Evolutionary conservation across 2,797 vertebrate genomes (phyloP).

Genomic region (Aldrovandia affinis): DNA sequence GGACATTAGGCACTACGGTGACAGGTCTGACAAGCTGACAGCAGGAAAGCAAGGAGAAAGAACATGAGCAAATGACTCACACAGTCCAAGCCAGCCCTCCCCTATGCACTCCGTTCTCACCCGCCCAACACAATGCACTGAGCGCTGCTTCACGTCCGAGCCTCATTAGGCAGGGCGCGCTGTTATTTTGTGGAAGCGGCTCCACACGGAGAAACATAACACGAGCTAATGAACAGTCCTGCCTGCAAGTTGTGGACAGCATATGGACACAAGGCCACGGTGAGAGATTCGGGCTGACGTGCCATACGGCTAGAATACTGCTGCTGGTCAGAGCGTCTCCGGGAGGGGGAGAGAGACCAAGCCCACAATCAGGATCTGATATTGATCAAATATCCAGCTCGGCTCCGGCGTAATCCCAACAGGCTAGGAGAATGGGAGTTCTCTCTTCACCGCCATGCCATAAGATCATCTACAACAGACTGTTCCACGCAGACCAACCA

Average conservation of each 20-base stretch:
- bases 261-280: slow-evolving; percentile 65
- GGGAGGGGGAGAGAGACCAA: too few relatives aligned
- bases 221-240: slow-evolving; percentile 75
- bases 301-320: slow-evolving; percentile 59
- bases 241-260: slow-evolving; percentile 69
- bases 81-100: too few relatives aligned
- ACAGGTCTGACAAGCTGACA: slow-evolving; percentile 97
- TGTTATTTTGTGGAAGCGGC: slow-evolving; percentile 73
- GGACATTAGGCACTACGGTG: slow-evolving; percentile 98
- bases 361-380: too few relatives aligned
- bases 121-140: slow-evolving; percentile 22
- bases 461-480: too few relatives aligned
- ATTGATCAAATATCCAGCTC: too few relatives aligned
- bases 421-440: too few relatives aligned
- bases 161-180: slow-evolving; percentile 77
- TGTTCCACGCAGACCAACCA: too few relatives aligned
- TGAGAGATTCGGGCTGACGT: slow-evolving; percentile 39
- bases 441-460: too few relatives aligned
- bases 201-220: slow-evolving; percentile 71
- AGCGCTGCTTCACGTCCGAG: slow-evolving; percentile 73
- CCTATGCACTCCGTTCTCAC: not conserved
- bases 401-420: too few relatives aligned
- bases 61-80: slow-evolving; percentile 51
- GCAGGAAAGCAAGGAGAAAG: slow-evolving; percentile 64
- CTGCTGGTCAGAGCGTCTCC: slow-evolving; percentile 38